phyloP scores from a whole-genome alignment of 2,113 vertebrate species.

The Cathartes aura region DNA sequence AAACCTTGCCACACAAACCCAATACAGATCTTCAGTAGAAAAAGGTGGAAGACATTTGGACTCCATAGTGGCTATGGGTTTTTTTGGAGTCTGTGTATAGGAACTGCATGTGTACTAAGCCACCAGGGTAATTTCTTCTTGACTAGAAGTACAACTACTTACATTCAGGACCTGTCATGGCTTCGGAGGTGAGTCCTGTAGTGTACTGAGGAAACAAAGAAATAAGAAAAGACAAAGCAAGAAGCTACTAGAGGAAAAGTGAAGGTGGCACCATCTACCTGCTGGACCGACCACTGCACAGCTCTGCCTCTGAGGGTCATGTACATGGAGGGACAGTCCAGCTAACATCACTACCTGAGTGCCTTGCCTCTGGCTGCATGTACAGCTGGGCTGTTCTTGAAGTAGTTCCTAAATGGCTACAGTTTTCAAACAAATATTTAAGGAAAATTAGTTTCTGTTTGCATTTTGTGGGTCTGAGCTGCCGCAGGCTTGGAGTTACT shows the following conservation, averaged over 20 bases:
- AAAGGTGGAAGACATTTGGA: not conserved
- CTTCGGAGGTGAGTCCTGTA: not conserved
- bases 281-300: not conserved
- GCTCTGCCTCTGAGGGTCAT: not conserved
- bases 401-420: not conserved
- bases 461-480: not conserved
- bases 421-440: not conserved
- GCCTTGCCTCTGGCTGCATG: not conserved
- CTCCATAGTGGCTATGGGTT: not conserved
- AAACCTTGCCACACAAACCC: not conserved
- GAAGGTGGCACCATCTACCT: not conserved
- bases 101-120: not conserved
- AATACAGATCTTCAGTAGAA: not conserved
- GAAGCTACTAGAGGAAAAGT: not conserved
- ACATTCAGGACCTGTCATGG: not conserved
- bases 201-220: not conserved
- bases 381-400: not conserved
- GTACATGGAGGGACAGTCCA: not conserved
- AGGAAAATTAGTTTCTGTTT: not conserved
- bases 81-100: not conserved
- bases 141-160: not conserved
- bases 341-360: not conserved
- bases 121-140: not conserved
- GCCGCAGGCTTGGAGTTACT: not conserved
- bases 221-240: not conserved